Evolutionary conservation across 2,888 invertebrate genomes (phyloP), one percentile per base, ranked within the genome.

Genomic region (Aelia acuminata): DNA sequence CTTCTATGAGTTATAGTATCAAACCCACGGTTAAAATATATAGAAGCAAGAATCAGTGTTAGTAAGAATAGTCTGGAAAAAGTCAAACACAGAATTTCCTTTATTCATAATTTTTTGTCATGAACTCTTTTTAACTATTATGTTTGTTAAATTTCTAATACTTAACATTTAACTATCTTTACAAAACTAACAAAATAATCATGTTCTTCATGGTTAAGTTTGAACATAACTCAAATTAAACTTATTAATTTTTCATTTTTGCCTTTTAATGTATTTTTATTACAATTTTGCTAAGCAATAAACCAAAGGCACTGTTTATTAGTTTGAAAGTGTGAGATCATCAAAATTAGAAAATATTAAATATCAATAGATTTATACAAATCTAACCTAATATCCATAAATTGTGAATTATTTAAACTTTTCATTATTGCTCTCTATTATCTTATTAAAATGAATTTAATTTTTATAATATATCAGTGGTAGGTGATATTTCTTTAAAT

Each of bases 1-100:
- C 80, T 43, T 80, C 80, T 43, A 80, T 80, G 80, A 80, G 39
- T 80, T 80, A 80, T 47, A 43, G 43, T 10, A 80, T 80, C 43
- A 80, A 80, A 80, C 80, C 80, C 11, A 39, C 43, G n/a, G n/a
- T 80, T 22, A 80, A 80, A 43, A 43, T n/a, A 43, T 43, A 80
- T 43, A 80, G 22, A 43, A 80, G 43, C 7, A 47, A 80, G 43
- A 47, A 20, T 80, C 80, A 80, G 80, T 80, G 80, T 80, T 43
- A 47, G 43, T 80, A 80, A 43, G 43, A 80, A 80, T 80, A 43
- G 80, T 39, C 80, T 31, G 43, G 80, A 43, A 80, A 39, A 39
- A 39, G 20, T n/a, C 80, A 47, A 47, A 22, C 75, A 35, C 75
- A 15, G 39, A 31, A 22, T 80, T 80, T 39, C 20, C 26, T 70